Base-by-base conservation (phyloP, 2,797 vertebrate species). In the Vireo griseus region DNA sequence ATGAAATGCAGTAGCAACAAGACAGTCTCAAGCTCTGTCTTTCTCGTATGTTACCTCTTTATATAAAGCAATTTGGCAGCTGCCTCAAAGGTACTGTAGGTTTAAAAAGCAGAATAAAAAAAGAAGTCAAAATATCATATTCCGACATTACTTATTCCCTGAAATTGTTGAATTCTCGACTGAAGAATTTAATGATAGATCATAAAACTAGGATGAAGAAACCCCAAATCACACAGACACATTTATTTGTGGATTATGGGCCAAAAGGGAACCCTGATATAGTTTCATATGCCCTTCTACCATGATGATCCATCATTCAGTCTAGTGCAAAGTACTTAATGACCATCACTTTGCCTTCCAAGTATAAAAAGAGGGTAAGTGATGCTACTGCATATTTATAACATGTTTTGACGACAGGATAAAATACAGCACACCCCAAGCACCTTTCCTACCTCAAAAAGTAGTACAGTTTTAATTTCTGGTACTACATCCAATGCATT, bases 401-500 rank as follows among this genome's bases (percentile, higher is more conserved):
- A 78, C 7, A 9, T 11, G 6, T 47, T 88, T 72, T 47, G 73
- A 62, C 0, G 0, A 63, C 13, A 68, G 2, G 5, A 45, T 65
- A 63, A 90, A 86, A 79, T 10, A 85, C 42, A 74, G 45, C 12
- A 33, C 4, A 22, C 2, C 18, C 10, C 11, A 58, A 68, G 11
- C 29, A 63, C 31, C 58, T 55, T 72, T 72, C 80, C 51, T 51
- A 78, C 14, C 54, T 19, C 33, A 31, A 75, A 86, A 88, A 44
- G 22, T 81, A 84, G 33, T 0, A 16, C 14, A 21, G 51, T 19
- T 88, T 75, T 68, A 29, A 72, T 35, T 93, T 74, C 76, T 5
- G 3, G 47, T 11, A 12, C 62, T 0, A 1, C 2, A 2, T 16
- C 40, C 1, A 35, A 4, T 2, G 8, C 3, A 1, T 3, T 4